Percentiles rank a stretch among this genome's conserved stretches.
phyloP scores from a whole-genome alignment of 1,140 invertebrate genomes.

The Pachypsylla venusta region DNA sequence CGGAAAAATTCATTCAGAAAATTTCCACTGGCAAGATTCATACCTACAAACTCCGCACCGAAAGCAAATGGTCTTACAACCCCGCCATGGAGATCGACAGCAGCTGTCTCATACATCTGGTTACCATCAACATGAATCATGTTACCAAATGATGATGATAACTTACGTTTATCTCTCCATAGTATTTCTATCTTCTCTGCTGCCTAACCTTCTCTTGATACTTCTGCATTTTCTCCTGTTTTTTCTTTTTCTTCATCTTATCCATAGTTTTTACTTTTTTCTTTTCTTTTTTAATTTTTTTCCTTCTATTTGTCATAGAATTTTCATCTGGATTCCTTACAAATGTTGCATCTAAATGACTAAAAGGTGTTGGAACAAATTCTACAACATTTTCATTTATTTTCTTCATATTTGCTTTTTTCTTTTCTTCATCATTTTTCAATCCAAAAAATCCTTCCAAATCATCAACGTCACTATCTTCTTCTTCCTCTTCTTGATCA shows the following conservation, averaged over 20 bases:
- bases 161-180: too few relatives aligned
- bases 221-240: neutral
- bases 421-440: neutral
- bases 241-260: slow-evolving; percentile 2
- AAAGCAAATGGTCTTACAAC: too few relatives aligned
- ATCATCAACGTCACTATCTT: slow-evolving; percentile 5
- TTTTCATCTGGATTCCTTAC: neutral
- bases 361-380: neutral
- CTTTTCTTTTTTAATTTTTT: neutral
- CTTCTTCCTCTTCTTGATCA: slow-evolving; percentile 11
- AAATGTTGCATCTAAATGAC: neutral
- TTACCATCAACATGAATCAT: too few relatives aligned
- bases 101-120: too few relatives aligned
- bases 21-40: too few relatives aligned
- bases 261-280: neutral
- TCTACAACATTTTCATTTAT: neutral
- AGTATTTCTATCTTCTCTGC: neutral
- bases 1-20: too few relatives aligned
- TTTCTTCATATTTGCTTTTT: slow-evolving; percentile 9
- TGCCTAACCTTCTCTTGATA: neutral
- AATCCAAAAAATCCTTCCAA: slow-evolving; percentile 1
- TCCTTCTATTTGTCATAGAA: neutral
- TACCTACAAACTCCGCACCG: too few relatives aligned
- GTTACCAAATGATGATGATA: too few relatives aligned
- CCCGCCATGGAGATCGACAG: too few relatives aligned